These are phyloP conservation scores for Oryzias melastigma DNA, from an alignment of 2,113 vertebrate genomes.

Conservation along the genomic window DNA sequence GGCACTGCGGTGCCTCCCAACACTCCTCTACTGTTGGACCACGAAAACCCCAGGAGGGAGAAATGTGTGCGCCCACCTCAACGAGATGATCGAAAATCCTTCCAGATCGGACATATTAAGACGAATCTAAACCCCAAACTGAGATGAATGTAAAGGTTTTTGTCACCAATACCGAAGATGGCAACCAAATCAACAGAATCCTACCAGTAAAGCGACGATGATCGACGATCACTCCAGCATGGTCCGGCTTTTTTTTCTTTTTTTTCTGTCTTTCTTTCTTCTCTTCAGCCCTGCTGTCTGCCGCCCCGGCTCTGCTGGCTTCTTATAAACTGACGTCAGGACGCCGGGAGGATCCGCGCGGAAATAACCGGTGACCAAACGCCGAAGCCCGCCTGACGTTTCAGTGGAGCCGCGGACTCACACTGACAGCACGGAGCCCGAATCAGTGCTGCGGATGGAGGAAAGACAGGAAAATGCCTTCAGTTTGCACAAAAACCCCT, in stretches of 20 bases:
- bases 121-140: neutral
- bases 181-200: slow-evolving; percentile 4
- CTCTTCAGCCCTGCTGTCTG: slow-evolving; percentile 19
- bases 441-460: too few relatives aligned
- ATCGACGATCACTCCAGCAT: slow-evolving; percentile 34
- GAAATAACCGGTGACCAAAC: slow-evolving; percentile 71
- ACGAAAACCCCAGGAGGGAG: neutral
- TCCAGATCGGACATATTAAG: neutral
- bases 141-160: neutral
- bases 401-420: slow-evolving; percentile 18
- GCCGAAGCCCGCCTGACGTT: slow-evolving; percentile 47
- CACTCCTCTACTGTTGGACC: slow-evolving; percentile 5
- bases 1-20: slow-evolving; percentile 30
- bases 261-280: slow-evolving; percentile 1
- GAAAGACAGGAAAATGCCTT: too few relatives aligned
- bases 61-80: slow-evolving; percentile 1
- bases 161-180: neutral
- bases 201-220: slow-evolving; percentile 44
- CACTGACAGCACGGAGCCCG: too few relatives aligned
- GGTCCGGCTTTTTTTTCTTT: slow-evolving; percentile 18
- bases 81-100: neutral
- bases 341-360: slow-evolving; percentile 50
- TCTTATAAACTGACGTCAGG: slow-evolving; percentile 70
- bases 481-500: too few relatives aligned
- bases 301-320: slow-evolving; percentile 39